These are phyloP conservation scores for Calcarius lapponicus DNA, from an alignment of 2,797 vertebrate species.

Conservation along the genomic window DNA sequence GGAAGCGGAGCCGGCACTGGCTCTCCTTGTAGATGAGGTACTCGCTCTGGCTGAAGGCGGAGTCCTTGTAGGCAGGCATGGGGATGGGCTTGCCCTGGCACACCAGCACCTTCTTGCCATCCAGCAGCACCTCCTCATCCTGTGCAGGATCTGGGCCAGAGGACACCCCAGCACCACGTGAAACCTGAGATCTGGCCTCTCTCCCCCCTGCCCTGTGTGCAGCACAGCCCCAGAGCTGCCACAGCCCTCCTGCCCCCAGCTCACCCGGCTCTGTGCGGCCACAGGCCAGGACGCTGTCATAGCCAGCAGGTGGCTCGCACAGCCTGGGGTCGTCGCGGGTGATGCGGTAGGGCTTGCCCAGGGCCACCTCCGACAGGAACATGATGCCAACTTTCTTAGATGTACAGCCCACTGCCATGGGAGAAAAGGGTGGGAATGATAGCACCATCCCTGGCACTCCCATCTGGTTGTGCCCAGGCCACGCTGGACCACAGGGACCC, in stretches of 20 bases:
- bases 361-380: constrained; percentile 91
- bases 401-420: constrained; percentile 71
- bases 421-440: background rate
- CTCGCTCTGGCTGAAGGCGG: constrained; percentile 84
- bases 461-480: background rate
- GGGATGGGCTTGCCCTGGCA: constrained; percentile 80
- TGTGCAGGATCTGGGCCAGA: constrained; percentile 60
- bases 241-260: background rate
- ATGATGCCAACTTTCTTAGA: constrained; percentile 83
- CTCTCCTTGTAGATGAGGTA: constrained; percentile 92
- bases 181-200: background rate
- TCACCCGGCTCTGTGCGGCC: background rate
- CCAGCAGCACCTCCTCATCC: constrained; percentile 79
- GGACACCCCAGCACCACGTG: background rate
- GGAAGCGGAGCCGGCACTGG: constrained; percentile 87
- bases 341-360: constrained; percentile 84
- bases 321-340: constrained; percentile 68
- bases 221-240: background rate
- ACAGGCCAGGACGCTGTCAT: constrained; percentile 6
- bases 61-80: constrained; percentile 72
- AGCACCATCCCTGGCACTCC: background rate
- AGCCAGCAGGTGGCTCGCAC: constrained; percentile 74
- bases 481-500: accelerated
- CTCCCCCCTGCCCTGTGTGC: no score
- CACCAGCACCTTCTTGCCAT: constrained; percentile 81